These are phyloP conservation scores for Drosophila nr. medialis DNA, from an alignment of 2,888 invertebrate genomes.

Conservation along the genomic window DNA sequence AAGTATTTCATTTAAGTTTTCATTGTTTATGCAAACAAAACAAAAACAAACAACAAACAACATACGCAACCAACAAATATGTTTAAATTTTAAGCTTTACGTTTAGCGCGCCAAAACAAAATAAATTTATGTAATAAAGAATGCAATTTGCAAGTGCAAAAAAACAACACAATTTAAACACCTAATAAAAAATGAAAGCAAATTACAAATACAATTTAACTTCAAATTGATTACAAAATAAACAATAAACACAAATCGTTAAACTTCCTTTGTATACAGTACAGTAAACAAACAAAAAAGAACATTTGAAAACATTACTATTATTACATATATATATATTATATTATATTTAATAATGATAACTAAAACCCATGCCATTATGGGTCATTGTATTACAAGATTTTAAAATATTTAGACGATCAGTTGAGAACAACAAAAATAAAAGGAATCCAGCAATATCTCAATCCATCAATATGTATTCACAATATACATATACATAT, in stretches of 20 bases:
- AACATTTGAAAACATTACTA: slow-evolving; percentile 39
- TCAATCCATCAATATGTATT: slow-evolving; percentile 2
- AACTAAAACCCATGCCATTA: slow-evolving; percentile 1
- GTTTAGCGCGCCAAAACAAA: slow-evolving; percentile 77
- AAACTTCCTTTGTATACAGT: slow-evolving; percentile 58
- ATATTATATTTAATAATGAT: slow-evolving; percentile 10
- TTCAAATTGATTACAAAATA: slow-evolving; percentile 44
- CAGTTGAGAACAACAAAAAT: slow-evolving; percentile 5
- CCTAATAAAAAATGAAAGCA: slow-evolving; percentile 49
- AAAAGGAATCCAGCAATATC: slow-evolving; percentile 6
- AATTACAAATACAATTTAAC: slow-evolving; percentile 52
- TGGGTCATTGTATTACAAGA: slow-evolving; percentile 3
- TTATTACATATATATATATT: slow-evolving; percentile 22
- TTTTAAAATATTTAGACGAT: slow-evolving; percentile 8
- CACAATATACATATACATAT: background rate
- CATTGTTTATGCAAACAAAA: slow-evolving; percentile 68
- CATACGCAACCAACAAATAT: slow-evolving; percentile 42
- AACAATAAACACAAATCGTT: slow-evolving; percentile 46
- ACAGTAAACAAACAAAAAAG: slow-evolving; percentile 22
- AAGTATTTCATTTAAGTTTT: slow-evolving; percentile 78
- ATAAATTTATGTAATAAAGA: slow-evolving; percentile 61
- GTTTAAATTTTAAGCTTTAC: slow-evolving; percentile 73
- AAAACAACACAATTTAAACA: slow-evolving; percentile 43
- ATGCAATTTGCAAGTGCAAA: slow-evolving; percentile 62
- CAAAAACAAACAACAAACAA: slow-evolving; percentile 38